Percentiles rank a stretch among this genome's conserved stretches.
phyloP scores from a whole-genome alignment of 1,140 invertebrate genomes.

The Drosophila arawakana region DNA sequence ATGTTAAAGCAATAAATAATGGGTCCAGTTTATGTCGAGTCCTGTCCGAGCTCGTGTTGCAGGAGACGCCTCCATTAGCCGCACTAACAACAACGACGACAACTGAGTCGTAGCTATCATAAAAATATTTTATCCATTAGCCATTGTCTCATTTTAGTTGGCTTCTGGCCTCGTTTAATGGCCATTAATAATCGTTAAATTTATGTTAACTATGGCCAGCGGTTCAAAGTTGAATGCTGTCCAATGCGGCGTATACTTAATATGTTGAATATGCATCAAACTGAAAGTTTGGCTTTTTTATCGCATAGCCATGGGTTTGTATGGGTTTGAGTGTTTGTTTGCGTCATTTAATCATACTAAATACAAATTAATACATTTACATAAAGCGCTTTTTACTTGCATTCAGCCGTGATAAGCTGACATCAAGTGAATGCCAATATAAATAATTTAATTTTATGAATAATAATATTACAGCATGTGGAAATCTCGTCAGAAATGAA shows the following conservation, averaged over 20 bases:
- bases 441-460: constrained; percentile 1
- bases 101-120: constrained; percentile 48
- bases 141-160: constrained; percentile 52
- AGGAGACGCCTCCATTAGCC: constrained; percentile 27
- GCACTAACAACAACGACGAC: constrained; percentile 4
- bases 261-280: constrained; percentile 7
- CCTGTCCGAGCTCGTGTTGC: background rate
- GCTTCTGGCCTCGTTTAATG: constrained; percentile 66
- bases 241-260: constrained; percentile 47
- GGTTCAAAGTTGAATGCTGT: constrained; percentile 31
- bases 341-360: constrained; percentile 10
- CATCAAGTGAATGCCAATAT: constrained; percentile 4
- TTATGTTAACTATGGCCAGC: constrained; percentile 54
- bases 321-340: background rate
- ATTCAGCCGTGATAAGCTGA: background rate
- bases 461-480: background rate
- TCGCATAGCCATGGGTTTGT: background rate
- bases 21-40: constrained; percentile 60
- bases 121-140: constrained; percentile 82
- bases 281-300: background rate
- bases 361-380: constrained; percentile 19
- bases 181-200: constrained; percentile 78
- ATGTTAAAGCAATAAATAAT: constrained; percentile 79
- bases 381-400: constrained; percentile 2
- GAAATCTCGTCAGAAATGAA: background rate